Base-by-base conservation (phyloP, 2,888 invertebrate species). In the Brachyopa scutellaris region DNA sequence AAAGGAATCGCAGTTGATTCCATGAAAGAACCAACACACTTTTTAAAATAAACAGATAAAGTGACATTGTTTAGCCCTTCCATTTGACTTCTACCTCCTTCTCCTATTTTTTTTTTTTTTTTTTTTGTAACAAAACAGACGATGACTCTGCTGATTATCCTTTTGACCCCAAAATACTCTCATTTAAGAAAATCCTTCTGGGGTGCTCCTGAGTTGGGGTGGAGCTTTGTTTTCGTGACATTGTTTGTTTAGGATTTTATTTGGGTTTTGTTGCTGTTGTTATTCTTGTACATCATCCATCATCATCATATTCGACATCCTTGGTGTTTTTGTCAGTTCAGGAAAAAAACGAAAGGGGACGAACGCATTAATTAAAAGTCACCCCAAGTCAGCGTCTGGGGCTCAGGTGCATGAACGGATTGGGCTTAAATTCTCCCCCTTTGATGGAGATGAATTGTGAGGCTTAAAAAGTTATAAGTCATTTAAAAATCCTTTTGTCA, bases 291-390 rank as follows among this genome's bases (percentile, higher is more conserved):
- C 61, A 55, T 67, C 73, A 79, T 79, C 79, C 61, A 79, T 79
- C 79, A 79, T 79, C 79, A 57, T 73, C 67, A 67, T 45, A 67
- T 79, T 79, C 79, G 73, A 73, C 73, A 55, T 59, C 13, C 66
- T 78, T 61, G 53, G 72, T 61, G 51, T 61, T 45, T 53, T 53
- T 31, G 47, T 36, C 26, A 13, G 31, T 36, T n/a, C n/a, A n/a
- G n/a, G n/a, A n/a, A n/a, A n/a, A n/a, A n/a, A n/a, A n/a, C n/a
- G n/a, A 21, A 47, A 64, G 21, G 38, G 64, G 59, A 70, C 59
- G 42, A 61, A 13, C 66, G 33, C 47, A 79, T 79, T 79, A 79
- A 79, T 79, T 79, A 79, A 59, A 73, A 73, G 33, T 17, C 29
- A 15, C 15, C 33, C 33, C 19, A n/a, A n/a, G n/a, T n/a, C n/a